Evolutionary conservation across 2,888 invertebrate species (phyloP), one percentile per base, ranked within the genome.

Genomic region (Euplexia lucipara): DNA sequence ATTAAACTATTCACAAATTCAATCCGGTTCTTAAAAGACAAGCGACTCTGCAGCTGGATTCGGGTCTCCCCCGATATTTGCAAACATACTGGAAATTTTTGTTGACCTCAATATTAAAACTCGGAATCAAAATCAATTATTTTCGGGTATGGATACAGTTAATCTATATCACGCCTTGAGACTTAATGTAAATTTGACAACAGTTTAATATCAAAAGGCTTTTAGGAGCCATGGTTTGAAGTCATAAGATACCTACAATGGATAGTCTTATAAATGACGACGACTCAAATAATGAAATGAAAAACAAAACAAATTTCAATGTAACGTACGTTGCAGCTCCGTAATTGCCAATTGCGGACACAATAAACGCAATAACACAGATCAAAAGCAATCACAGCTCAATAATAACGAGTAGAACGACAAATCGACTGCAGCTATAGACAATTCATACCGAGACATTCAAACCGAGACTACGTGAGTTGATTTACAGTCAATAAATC

Each of bases 401-500:
- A 65, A 77, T 77, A 58, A 45, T 37, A 1, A 61, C 22, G 60
- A 42, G 44, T 51, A 53, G 34, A 63, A 53, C 39, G 45, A 57
- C 53, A 63, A 16, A 61, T 67, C 32, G 42, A 26, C 52, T 52
- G 49, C 32, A 64, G 18, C 42, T 34, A 49, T 59, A 62, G 64
- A 68, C 61, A 72, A 65, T 60, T 58, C 56, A 60, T 47, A 64
- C 30, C 56, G 54, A 58, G 45, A 41, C 53, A 75, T 56, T 71
- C 30, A 54, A 82, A 74, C 59, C 26, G 61, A 56, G 37, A 65
- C 61, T 41, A 68, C 69, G 70, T 69, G 66, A 75, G 52, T 64
- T 69, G 70, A 75, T 80, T 80, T 71, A 74, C 72, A 75, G 72
- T 54, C 70, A 61, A 71, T 78, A 66, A 59, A 51, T 67, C 60